Conservation (phyloP, 2,113 vertebrate species). For the Choloepus hoffmanni region DNA sequence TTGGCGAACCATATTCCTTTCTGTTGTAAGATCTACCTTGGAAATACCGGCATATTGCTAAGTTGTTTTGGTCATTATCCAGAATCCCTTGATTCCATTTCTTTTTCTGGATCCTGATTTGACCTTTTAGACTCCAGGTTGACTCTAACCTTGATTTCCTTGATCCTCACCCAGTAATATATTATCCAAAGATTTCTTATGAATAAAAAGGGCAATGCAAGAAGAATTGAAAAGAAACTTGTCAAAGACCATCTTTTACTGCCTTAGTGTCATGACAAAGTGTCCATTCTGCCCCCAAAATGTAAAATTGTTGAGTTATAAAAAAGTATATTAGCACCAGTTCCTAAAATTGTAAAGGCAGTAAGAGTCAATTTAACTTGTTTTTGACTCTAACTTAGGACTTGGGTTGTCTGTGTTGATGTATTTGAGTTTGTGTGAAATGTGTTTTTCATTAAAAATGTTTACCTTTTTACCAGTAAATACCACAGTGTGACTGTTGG, state of each 20-base stretch:
- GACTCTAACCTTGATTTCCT: background rate
- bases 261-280: background rate
- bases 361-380: background rate
- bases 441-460: constrained; percentile 39
- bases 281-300: background rate
- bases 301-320: background rate
- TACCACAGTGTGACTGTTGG: background rate
- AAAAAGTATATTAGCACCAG: background rate
- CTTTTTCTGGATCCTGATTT: background rate
- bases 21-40: background rate
- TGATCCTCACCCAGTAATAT: background rate
- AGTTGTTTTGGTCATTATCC: background rate
- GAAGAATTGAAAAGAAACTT: background rate
- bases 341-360: background rate
- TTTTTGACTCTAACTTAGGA: background rate
- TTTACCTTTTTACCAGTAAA: constrained; percentile 28
- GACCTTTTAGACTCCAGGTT: background rate
- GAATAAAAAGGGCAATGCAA: background rate
- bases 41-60: background rate
- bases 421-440: constrained; percentile 44
- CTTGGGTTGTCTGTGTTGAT: constrained; percentile 40
- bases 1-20: background rate
- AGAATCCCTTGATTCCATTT: background rate
- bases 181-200: background rate
- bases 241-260: background rate